These are phyloP conservation scores for Oeneis ivallda DNA, from an alignment of 2,888 invertebrate species.

Conservation along the genomic window DNA sequence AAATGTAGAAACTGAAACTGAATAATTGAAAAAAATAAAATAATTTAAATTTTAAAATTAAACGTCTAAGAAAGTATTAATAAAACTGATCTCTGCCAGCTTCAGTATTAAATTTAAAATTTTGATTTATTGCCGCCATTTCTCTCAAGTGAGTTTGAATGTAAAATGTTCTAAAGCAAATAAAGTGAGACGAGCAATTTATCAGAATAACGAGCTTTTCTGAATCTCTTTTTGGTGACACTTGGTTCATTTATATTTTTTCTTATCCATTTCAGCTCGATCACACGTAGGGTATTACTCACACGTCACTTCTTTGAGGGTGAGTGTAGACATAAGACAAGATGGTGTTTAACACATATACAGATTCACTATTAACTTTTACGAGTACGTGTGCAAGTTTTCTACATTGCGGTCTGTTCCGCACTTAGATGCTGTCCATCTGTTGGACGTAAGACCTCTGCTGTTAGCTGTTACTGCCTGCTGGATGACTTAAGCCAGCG, in stretches of 20 bases:
- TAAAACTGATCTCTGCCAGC: slow-evolving; percentile 5
- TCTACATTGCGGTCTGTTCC: too few species aligned
- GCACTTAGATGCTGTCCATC: too few species aligned
- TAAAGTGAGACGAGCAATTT: slow-evolving; percentile 70
- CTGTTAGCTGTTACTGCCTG: too few species aligned
- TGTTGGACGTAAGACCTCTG: too few species aligned
- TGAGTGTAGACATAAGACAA: slow-evolving; percentile 25
- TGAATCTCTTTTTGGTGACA: slow-evolving; percentile 76
- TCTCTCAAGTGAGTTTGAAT: slow-evolving; percentile 54
- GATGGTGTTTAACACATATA: background rate
- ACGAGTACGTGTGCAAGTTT: too few species aligned
- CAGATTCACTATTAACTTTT: background rate
- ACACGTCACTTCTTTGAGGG: slow-evolving; percentile 58
- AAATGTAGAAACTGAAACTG: background rate
- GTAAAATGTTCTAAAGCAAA: slow-evolving; percentile 58
- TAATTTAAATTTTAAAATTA: slow-evolving; percentile 3
- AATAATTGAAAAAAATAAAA: background rate
- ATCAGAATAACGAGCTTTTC: slow-evolving; percentile 77
- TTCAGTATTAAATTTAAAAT: slow-evolving; percentile 28
- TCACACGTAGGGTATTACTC: slow-evolving; percentile 74
- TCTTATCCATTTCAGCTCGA: slow-evolving; percentile 74
- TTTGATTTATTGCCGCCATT: slow-evolving; percentile 45
- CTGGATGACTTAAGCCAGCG: too few species aligned
- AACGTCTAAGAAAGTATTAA: background rate
- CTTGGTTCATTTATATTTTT: slow-evolving; percentile 77